phyloP scores from a whole-genome alignment of 2,797 vertebrate genomes.

The Acanthis flammea region DNA sequence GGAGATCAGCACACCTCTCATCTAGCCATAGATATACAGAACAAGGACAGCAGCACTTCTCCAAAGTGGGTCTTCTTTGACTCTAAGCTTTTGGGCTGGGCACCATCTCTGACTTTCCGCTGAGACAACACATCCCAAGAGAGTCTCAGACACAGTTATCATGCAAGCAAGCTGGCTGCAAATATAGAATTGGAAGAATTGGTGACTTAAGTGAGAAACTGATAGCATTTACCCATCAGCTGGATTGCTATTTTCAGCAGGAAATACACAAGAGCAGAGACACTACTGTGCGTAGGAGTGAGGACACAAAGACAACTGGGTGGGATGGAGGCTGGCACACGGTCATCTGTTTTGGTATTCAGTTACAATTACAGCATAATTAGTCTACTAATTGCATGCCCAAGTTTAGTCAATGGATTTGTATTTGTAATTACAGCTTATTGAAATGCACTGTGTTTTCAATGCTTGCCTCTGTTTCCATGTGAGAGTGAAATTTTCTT shows the following conservation, averaged over 20 bases:
- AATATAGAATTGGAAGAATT: background rate
- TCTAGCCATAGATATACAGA: rapidly evolving
- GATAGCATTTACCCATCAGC: background rate
- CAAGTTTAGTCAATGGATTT: constrained; percentile 42
- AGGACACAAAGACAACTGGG: background rate
- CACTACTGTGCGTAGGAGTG: background rate
- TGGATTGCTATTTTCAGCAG: constrained; percentile 8
- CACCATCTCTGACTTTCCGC: background rate
- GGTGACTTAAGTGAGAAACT: background rate
- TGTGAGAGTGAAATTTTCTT: background rate
- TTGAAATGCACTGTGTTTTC: constrained; percentile 30
- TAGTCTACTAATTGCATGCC: constrained; percentile 17
- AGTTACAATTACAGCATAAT: constrained; percentile 44
- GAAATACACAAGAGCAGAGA: background rate
- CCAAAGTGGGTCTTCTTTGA: background rate
- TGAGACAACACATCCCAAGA: background rate
- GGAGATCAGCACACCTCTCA: background rate
- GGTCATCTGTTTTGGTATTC: constrained; percentile 41
- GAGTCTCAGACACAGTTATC: background rate
- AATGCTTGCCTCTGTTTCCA: background rate
- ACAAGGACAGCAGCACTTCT: background rate
- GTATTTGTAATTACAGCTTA: constrained; percentile 29
- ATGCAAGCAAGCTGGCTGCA: background rate
- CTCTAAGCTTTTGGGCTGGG: background rate
- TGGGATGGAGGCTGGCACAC: background rate